Conservation (phyloP, 2,888 invertebrate genomes). For the Agrotis clavis region DNA sequence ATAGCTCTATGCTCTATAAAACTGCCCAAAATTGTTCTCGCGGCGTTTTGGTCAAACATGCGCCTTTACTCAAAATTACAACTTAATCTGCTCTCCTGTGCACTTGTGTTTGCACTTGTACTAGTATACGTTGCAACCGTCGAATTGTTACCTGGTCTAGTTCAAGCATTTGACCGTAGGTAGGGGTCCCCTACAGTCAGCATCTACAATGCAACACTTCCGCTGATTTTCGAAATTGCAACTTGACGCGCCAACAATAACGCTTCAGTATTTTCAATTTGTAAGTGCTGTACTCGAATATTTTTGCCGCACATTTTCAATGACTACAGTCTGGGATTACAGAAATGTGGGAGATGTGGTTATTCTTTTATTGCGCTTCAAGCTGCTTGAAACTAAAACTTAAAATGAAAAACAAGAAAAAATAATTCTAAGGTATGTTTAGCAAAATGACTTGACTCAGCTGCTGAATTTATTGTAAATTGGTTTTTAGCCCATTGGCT, state of each 20-base stretch:
- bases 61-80: too few species aligned
- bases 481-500: background rate
- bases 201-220: slow-evolving; percentile 60
- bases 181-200: slow-evolving; percentile 63
- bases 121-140: too few species aligned
- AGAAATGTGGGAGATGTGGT: slow-evolving; percentile 12
- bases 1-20: too few species aligned
- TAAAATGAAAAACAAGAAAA: too few species aligned
- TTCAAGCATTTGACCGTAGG: slow-evolving; percentile 26
- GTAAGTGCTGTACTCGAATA: slow-evolving; percentile 52
- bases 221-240: slow-evolving; percentile 72
- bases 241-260: slow-evolving; percentile 69
- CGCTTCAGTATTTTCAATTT: slow-evolving; percentile 72
- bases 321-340: slow-evolving; percentile 20
- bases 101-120: too few species aligned
- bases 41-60: too few species aligned
- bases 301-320: slow-evolving; percentile 58
- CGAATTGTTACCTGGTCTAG: background rate
- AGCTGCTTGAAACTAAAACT: background rate
- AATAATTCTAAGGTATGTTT: background rate
- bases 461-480: background rate
- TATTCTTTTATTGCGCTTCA: background rate
- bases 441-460: background rate
- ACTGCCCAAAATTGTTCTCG: too few species aligned
- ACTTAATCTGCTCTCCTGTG: too few species aligned